A percentile compares a stretch with the other conserved stretches of the same genome.
Conservation (phyloP, 2,888 invertebrate species). For the Euphydryas editha region DNA sequence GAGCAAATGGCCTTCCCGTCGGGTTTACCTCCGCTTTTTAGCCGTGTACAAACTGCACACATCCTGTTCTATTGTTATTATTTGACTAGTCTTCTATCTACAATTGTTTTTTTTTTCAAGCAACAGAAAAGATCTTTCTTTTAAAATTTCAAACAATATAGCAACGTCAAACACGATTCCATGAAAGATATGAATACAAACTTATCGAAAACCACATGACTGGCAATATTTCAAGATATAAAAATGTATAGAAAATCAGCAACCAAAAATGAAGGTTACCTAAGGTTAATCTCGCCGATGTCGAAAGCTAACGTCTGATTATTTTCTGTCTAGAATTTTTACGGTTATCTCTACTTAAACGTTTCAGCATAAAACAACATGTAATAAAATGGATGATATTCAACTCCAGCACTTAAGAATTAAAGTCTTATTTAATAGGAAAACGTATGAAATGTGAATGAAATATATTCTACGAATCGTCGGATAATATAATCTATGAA, state of each 20-base stretch:
- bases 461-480: slow-evolving; percentile 9
- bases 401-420: not conserved
- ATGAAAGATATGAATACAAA: not conserved
- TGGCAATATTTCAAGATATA: not conserved
- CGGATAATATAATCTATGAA: slow-evolving; percentile 23
- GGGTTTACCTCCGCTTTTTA: slow-evolving; percentile 56
- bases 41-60: slow-evolving; percentile 42
- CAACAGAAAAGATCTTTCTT: slow-evolving; percentile 2
- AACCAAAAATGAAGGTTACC: not conserved
- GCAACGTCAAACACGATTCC: not conserved
- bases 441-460: slow-evolving; percentile 3
- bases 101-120: slow-evolving; percentile 31
- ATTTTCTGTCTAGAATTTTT: slow-evolving; percentile 19
- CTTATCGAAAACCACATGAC: not conserved
- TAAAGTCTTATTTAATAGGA: not conserved
- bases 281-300: not conserved
- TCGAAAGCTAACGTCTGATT: slow-evolving; percentile 17
- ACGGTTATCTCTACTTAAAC: slow-evolving; percentile 2
- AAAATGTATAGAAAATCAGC: not conserved
- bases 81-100: slow-evolving; percentile 37
- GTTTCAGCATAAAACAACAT: not conserved
- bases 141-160: not conserved
- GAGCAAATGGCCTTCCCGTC: slow-evolving; percentile 58
- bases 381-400: not conserved
- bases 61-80: slow-evolving; percentile 42